Conservation (phyloP, 2,888 invertebrate genomes). For the Drosophila eohydei region DNA sequence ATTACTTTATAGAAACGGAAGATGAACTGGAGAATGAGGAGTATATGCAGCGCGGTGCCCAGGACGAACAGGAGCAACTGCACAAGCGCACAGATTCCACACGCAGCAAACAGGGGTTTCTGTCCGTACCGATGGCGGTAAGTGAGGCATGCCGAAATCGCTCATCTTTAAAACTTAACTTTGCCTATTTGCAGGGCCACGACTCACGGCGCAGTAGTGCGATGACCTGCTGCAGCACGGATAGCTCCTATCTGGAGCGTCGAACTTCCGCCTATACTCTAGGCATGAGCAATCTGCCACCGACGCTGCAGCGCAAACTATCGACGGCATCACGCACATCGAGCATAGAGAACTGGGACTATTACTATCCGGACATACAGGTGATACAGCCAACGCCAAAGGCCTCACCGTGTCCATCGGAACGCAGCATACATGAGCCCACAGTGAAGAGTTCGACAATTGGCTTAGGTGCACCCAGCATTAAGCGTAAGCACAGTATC, state of each 20-base stretch:
- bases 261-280: conserved; percentile 92
- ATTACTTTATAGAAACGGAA: conserved; percentile 85
- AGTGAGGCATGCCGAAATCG: conserved; percentile 42
- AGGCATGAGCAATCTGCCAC: conserved; percentile 88
- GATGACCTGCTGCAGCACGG: conserved; percentile 93
- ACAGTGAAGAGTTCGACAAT: conserved; percentile 23
- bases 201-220: conserved; percentile 90
- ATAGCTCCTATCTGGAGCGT: conserved; percentile 92
- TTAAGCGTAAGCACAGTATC: conserved; percentile 83
- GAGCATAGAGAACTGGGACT: conserved; percentile 86
- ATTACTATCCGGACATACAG: conserved; percentile 88
- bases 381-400: conserved; percentile 93
- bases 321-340: conserved; percentile 83
- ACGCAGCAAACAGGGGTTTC: conserved; percentile 83
- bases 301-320: conserved; percentile 82
- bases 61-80: conserved; percentile 58
- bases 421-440: conserved; percentile 83
- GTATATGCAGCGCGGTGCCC: conserved; percentile 84
- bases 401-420: conserved; percentile 92
- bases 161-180: not conserved
- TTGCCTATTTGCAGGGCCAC: conserved; percentile 75
- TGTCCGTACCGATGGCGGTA: conserved; percentile 84
- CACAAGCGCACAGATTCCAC: conserved; percentile 82
- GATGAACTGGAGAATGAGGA: conserved; percentile 85
- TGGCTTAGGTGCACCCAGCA: conserved; percentile 59